phyloP scores from a whole-genome alignment of 2,113 vertebrate species.

The Gallinago undulata region DNA sequence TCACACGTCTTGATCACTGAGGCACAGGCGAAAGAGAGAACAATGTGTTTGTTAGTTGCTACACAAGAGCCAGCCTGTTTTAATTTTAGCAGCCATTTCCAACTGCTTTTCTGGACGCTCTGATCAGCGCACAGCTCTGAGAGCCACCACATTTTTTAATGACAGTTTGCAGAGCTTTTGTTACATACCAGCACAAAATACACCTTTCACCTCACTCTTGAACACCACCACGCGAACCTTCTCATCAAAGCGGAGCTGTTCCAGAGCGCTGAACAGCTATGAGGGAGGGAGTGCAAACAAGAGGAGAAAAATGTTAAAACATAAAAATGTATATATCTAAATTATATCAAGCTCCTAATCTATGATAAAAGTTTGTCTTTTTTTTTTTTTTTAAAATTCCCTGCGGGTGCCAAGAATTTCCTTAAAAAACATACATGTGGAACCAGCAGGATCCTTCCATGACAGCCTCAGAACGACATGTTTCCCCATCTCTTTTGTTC shows the following conservation, averaged over 20 bases:
- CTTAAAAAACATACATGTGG: not conserved
- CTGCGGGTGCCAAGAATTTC: not conserved
- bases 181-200: conserved; percentile 92
- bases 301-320: not conserved
- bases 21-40: not conserved
- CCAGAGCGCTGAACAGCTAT: conserved; percentile 83
- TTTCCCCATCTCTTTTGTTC: not conserved
- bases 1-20: not conserved
- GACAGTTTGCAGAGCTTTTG: not conserved
- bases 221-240: conserved; percentile 84
- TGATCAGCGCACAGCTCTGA: not conserved
- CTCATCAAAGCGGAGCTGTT: conserved; percentile 76
- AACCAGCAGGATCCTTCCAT: not conserved
- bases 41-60: not conserved
- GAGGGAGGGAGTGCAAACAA: not conserved
- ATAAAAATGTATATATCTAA: not conserved
- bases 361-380: not conserved
- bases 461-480: not conserved
- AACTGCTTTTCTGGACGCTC: not conserved
- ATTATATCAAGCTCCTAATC: not conserved
- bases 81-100: not conserved
- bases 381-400: not conserved
- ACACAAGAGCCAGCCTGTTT: not conserved
- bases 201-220: conserved; percentile 86
- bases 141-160: not conserved